A percentile compares a stretch with the other conserved stretches of the same genome.
Conservation (phyloP, 2,113 vertebrate genomes). For the Hystrix brachyura region DNA sequence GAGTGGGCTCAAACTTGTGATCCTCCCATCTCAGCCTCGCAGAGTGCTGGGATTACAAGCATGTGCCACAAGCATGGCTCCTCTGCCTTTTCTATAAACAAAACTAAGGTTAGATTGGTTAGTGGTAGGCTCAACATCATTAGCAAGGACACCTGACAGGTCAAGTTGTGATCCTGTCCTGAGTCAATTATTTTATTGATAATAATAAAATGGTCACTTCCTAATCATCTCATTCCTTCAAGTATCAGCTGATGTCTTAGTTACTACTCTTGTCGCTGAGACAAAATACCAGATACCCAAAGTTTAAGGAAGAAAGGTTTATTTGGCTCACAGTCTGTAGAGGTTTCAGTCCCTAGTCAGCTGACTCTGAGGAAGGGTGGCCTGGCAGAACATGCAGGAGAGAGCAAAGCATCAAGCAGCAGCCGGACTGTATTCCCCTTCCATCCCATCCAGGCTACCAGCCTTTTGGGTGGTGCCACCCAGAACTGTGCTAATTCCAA, state of each 20-base stretch:
- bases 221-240: background rate
- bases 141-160: background rate
- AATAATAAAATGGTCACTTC: background rate
- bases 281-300: background rate
- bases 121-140: background rate
- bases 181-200: background rate
- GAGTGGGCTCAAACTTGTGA: background rate
- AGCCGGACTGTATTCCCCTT: background rate
- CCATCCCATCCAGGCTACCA: background rate
- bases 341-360: background rate
- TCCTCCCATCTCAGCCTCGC: background rate
- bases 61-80: background rate
- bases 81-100: background rate
- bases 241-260: background rate
- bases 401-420: background rate
- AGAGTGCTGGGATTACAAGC: background rate
- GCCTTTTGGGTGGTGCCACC: background rate
- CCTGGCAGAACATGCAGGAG: background rate
- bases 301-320: background rate
- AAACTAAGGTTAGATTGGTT: background rate
- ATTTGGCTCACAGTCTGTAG: background rate
- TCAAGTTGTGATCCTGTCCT: background rate
- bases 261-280: background rate
- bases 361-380: background rate
- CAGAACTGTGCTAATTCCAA: background rate